These are phyloP conservation scores for Daboia siamensis DNA, from an alignment of 2,113 vertebrate genomes.

Conservation along the genomic window DNA sequence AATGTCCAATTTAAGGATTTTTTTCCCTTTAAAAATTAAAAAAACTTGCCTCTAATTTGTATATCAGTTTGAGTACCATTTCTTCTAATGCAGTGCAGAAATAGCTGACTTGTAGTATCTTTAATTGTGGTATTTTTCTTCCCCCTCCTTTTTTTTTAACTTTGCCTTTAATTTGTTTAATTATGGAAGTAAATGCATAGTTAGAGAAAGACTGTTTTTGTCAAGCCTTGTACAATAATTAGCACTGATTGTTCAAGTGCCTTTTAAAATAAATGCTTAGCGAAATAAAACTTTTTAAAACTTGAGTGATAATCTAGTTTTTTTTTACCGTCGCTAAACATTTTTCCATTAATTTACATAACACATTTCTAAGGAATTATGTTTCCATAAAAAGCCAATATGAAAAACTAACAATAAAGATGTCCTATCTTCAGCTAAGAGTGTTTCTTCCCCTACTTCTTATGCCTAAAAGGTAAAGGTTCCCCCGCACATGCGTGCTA, in stretches of 20 bases:
- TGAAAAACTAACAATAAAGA: constrained; percentile 12
- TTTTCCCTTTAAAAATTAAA: not conserved
- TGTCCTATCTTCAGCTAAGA: constrained; percentile 5
- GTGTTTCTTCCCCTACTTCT: not conserved
- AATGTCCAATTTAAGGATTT: not conserved
- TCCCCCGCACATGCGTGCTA: no score
- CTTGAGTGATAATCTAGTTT: not conserved
- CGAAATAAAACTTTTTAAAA: constrained; percentile 37
- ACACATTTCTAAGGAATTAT: constrained; percentile 20
- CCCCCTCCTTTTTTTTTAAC: not conserved
- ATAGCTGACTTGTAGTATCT: not conserved
- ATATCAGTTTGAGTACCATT: not conserved
- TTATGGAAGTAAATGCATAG: constrained; percentile 20
- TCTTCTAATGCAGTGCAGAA: constrained; percentile 27
- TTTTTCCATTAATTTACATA: constrained; percentile 21
- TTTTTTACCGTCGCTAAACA: constrained; percentile 14
- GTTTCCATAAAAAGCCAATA: not conserved
- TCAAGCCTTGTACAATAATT: constrained; percentile 34
- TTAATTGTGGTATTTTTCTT: not conserved
- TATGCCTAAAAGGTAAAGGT: no score
- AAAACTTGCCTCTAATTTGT: not conserved
- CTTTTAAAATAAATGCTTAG: constrained; percentile 39
- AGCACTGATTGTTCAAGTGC: constrained; percentile 13
- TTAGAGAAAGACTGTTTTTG: constrained; percentile 39
- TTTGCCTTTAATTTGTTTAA: constrained; percentile 21